Evolutionary conservation across 2,113 vertebrate genomes (phyloP).

Genomic region (Syngnathoides biaculeatus): DNA sequence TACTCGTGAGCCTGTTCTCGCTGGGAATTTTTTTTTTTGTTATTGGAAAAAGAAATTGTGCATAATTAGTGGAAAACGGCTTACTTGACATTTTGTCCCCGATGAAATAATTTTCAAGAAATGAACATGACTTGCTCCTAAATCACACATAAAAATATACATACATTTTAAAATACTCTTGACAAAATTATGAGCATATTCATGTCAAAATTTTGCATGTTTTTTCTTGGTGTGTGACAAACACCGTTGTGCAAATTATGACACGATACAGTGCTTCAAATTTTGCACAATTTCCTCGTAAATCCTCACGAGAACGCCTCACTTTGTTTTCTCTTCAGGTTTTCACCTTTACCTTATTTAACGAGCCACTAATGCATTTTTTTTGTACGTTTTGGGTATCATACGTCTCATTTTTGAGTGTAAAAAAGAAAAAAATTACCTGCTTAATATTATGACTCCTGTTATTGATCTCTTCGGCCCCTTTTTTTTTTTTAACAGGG

Average conservation of each 20-base stretch:
- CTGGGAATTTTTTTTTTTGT: background rate
- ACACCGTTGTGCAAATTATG: no score
- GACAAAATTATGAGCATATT: background rate
- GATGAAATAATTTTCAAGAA: background rate
- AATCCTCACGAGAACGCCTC: background rate
- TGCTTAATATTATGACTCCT: constrained; percentile 49
- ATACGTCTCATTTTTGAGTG: constrained; percentile 46
- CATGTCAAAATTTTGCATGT: background rate
- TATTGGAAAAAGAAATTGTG: background rate
- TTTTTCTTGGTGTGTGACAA: background rate
- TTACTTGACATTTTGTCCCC: background rate
- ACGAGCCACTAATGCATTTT: constrained; percentile 40
- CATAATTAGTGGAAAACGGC: background rate
- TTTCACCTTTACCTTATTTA: constrained; percentile 30
- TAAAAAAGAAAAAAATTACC: constrained; percentile 41
- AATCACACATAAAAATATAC: background rate
- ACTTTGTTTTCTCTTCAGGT: constrained; percentile 37
- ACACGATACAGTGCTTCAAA: background rate
- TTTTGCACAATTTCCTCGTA: background rate
- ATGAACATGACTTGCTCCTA: background rate
- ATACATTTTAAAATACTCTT: background rate
- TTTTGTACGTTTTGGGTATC: constrained; percentile 50
- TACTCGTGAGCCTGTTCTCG: background rate
- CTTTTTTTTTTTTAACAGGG: constrained; percentile 57
- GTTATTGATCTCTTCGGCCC: constrained; percentile 41